phyloP scores from a whole-genome alignment of 2,113 vertebrate genomes.

The Ifrita kowaldi region DNA sequence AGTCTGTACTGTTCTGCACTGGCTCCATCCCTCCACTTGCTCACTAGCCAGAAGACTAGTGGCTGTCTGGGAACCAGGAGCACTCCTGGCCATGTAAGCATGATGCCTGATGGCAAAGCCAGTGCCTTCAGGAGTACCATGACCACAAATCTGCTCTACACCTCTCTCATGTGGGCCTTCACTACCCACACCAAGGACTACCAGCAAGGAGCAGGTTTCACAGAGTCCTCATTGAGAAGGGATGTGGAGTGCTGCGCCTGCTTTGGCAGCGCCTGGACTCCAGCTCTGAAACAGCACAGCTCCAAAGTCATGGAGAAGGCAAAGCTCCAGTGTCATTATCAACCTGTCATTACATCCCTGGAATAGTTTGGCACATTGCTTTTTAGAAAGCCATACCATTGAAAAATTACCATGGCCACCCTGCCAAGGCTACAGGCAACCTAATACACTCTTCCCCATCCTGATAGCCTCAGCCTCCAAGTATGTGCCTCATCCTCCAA shows the following conservation, averaged over 20 bases:
- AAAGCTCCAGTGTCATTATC: neutral
- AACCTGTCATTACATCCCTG: neutral
- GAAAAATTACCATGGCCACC: neutral
- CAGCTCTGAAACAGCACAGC: neutral
- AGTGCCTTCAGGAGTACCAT: neutral
- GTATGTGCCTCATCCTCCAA: neutral
- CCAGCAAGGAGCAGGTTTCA: neutral
- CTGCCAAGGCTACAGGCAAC: slow-evolving; percentile 3
- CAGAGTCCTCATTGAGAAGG: neutral
- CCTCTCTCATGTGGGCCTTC: neutral
- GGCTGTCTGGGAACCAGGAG: neutral
- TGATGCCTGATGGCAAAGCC: neutral
- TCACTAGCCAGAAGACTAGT: neutral
- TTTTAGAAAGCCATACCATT: neutral
- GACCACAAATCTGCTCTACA: neutral
- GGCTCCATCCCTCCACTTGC: neutral
- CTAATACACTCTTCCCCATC: neutral
- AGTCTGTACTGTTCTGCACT: neutral
- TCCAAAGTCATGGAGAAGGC: neutral
- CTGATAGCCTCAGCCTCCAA: neutral
- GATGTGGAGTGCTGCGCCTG: neutral
- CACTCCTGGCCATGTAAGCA: neutral
- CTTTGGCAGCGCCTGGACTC: neutral
- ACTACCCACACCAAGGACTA: neutral
- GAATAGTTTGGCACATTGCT: neutral